A percentile compares a stretch with the other conserved stretches of the same genome.
phyloP scores from a whole-genome alignment of 1,140 invertebrate species.

The Artemia franciscana region DNA sequence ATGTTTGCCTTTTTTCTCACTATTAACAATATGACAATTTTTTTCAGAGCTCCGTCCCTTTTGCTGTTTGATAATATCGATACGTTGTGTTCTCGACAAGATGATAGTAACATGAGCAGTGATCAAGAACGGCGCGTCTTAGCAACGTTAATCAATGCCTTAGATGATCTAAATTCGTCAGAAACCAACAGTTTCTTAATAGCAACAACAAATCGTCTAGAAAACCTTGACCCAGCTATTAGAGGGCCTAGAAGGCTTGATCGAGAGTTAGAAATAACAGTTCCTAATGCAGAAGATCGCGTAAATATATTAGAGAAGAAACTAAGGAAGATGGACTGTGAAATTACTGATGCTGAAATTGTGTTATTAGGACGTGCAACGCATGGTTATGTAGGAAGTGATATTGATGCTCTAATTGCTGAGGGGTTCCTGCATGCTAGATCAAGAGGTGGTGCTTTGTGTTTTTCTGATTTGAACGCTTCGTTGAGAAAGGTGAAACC shows the following conservation, averaged over 20 bases:
- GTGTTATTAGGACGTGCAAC: slow-evolving; percentile 36
- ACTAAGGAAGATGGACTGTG: slow-evolving; percentile 28
- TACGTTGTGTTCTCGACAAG: slow-evolving; percentile 38
- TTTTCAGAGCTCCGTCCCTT: slow-evolving; percentile 33
- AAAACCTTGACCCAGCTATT: slow-evolving; percentile 40
- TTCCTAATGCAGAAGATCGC: slow-evolving; percentile 41
- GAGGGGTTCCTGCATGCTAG: slow-evolving; percentile 34
- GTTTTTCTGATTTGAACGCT: slow-evolving; percentile 23
- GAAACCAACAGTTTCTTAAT: slow-evolving; percentile 34
- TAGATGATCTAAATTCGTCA: slow-evolving; percentile 33
- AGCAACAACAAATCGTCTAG: slow-evolving; percentile 42
- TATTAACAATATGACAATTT: background rate
- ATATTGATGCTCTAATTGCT: slow-evolving; percentile 46
- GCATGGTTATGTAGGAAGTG: slow-evolving; percentile 71
- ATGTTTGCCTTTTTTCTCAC: too few species aligned
- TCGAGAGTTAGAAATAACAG: slow-evolving; percentile 57
- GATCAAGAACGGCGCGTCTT: slow-evolving; percentile 49
- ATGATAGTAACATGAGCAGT: slow-evolving; percentile 22
- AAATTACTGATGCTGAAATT: slow-evolving; percentile 30
- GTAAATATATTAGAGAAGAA: slow-evolving; percentile 37
- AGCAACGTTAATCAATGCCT: slow-evolving; percentile 33
- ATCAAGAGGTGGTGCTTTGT: slow-evolving; percentile 11
- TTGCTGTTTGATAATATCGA: slow-evolving; percentile 58
- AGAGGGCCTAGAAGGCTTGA: slow-evolving; percentile 51
- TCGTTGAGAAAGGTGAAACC: slow-evolving; percentile 49